phyloP scores from a whole-genome alignment of 2,888 invertebrate species.

The Slavum lentiscoides region DNA sequence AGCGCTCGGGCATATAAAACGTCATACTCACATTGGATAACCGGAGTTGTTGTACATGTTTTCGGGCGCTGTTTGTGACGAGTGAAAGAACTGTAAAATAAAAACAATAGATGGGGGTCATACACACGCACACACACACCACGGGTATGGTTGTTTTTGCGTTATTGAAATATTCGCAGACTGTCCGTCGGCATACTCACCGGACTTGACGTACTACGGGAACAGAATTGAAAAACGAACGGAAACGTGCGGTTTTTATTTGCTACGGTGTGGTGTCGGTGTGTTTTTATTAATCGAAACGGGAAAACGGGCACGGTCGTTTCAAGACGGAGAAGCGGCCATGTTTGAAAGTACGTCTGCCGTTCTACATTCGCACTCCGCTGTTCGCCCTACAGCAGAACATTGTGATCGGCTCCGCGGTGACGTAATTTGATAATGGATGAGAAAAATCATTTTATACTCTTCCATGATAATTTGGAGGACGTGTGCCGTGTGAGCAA shows the following conservation, averaged over 20 bases:
- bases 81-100: constrained; percentile 26
- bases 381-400: constrained; percentile 32
- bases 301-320: constrained; percentile 29
- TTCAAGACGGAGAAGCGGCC: constrained; percentile 52
- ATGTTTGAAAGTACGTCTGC: constrained; percentile 48
- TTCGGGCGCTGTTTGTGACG: constrained; percentile 15
- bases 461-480: constrained; percentile 34
- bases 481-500: too few species aligned
- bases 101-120: constrained; percentile 28
- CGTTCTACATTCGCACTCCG: constrained; percentile 26
- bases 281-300: constrained; percentile 20
- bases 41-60: constrained; percentile 43
- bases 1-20: background rate
- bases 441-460: constrained; percentile 16
- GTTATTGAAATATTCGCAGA: background rate
- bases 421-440: constrained; percentile 51
- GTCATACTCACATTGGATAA: constrained; percentile 43
- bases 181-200: constrained; percentile 19
- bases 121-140: too few species aligned
- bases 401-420: constrained; percentile 25
- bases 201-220: constrained; percentile 11
- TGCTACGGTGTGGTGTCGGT: background rate
- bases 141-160: background rate
- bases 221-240: constrained; percentile 16
- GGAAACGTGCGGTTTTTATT: background rate